A percentile compares a stretch with the other conserved stretches of the same genome.
Conservation (phyloP, 2,888 invertebrate species). For the Orthosia cruda region DNA sequence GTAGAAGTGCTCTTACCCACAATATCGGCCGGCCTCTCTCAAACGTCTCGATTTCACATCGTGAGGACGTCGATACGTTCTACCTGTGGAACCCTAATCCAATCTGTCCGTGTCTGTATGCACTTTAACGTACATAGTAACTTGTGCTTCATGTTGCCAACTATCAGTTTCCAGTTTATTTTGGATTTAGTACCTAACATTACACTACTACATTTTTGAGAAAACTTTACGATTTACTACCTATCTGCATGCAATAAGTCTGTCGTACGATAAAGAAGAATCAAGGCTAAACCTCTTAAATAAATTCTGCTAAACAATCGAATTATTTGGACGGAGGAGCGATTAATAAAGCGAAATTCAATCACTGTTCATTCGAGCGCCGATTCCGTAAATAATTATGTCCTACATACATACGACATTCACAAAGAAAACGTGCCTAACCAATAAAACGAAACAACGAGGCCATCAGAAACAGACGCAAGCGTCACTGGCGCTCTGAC, state of each 20-base stretch:
- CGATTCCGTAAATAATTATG: slow-evolving; percentile 64
- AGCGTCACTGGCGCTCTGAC: slow-evolving; percentile 84
- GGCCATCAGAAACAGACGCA: slow-evolving; percentile 87
- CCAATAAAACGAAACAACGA: slow-evolving; percentile 87
- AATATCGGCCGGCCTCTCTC: slow-evolving; percentile 68
- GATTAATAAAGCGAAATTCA: slow-evolving; percentile 40
- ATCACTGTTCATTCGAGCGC: slow-evolving; percentile 33
- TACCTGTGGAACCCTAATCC: slow-evolving; percentile 75
- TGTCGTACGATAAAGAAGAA: background rate
- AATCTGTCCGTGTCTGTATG: slow-evolving; percentile 59
- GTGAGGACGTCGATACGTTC: slow-evolving; percentile 66
- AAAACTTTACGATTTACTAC: background rate
- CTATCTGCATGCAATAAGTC: too few species aligned
- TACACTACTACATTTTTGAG: background rate
- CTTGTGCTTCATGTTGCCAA: slow-evolving; percentile 23
- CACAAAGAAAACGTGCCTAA: slow-evolving; percentile 77
- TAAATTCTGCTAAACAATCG: slow-evolving; percentile 8
- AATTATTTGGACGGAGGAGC: slow-evolving; percentile 9
- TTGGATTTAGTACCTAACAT: background rate
- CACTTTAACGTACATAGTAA: slow-evolving; percentile 30
- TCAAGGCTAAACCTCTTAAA: background rate
- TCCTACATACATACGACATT: slow-evolving; percentile 64
- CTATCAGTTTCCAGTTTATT: slow-evolving; percentile 26
- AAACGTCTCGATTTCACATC: slow-evolving; percentile 73
- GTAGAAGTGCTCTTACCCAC: slow-evolving; percentile 73